A percentile compares a stretch with the other conserved stretches of the same genome.
phyloP scores from a whole-genome alignment of 2,113 vertebrate genomes.

The Gnathonemus longibarbis region DNA sequence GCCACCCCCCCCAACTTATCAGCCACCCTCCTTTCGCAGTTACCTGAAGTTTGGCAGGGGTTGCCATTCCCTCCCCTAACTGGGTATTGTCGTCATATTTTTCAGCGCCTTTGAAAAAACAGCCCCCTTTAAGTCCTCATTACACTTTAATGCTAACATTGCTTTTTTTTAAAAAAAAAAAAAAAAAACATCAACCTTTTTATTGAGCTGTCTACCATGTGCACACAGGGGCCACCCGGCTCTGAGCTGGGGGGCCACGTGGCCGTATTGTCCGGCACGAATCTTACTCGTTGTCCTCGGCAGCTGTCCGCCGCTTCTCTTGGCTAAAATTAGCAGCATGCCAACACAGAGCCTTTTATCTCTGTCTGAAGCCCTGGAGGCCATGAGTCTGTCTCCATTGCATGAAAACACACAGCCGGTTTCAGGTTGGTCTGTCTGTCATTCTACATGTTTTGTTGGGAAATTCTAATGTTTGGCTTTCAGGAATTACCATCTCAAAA shows the following conservation, averaged over 20 bases:
- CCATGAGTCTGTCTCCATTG: background rate
- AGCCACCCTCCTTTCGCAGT: background rate
- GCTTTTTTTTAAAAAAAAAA: background rate
- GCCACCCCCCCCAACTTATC: background rate
- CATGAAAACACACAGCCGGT: background rate
- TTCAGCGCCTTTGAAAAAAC: background rate
- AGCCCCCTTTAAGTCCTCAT: background rate
- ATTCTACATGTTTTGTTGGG: background rate
- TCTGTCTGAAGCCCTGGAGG: background rate
- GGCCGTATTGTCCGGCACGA: conserved; percentile 66
- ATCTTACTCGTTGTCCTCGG: conserved; percentile 45
- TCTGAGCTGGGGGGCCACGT: conserved; percentile 56
- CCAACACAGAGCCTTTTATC: conserved; percentile 25
- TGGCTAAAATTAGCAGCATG: conserved; percentile 46
- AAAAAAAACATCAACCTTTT: background rate
- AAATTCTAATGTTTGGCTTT: background rate
- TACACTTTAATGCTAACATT: background rate
- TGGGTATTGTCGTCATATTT: background rate
- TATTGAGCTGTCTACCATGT: background rate
- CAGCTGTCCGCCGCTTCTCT: conserved; percentile 50
- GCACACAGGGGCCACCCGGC: background rate
- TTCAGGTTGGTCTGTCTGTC: background rate
- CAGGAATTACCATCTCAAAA: background rate
- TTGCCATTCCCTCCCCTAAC: background rate
- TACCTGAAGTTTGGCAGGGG: background rate